Percentiles rank a stretch among this genome's conserved stretches.
Evolutionary conservation across 2,888 invertebrate genomes (phyloP).

Genomic region (Drosophila birchii): DNA sequence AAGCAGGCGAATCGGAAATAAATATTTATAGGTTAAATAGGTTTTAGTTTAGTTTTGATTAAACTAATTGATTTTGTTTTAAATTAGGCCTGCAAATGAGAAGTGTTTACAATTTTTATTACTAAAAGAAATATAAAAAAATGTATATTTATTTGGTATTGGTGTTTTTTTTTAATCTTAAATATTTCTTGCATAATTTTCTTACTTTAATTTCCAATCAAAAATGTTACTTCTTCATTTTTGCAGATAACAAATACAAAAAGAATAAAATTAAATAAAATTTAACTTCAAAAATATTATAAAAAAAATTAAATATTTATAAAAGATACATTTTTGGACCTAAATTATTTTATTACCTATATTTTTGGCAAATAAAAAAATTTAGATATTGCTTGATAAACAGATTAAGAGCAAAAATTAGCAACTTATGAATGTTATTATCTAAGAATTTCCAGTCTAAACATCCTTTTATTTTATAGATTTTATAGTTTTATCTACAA

Average conservation of each 20-base stretch:
- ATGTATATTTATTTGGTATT: no score
- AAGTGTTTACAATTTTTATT: no score
- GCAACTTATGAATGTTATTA: neutral
- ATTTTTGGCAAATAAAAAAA: no score
- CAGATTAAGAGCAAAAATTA: neutral
- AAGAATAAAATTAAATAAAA: no score
- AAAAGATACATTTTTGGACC: neutral
- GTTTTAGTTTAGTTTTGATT: neutral
- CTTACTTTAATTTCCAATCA: neutral
- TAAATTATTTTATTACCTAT: neutral
- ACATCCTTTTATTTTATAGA: neutral
- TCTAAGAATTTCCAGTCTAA: neutral
- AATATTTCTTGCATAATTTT: neutral
- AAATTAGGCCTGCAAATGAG: no score
- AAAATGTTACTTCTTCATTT: neutral
- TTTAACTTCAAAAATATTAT: neutral
- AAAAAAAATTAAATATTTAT: neutral
- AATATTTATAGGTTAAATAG: neutral
- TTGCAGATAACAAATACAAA: no score
- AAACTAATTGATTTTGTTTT: no score
- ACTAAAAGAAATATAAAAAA: no score
- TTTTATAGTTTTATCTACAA: neutral
- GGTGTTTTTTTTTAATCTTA: no score
- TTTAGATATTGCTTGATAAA: no score
- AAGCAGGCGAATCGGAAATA: neutral